A percentile compares a stretch with the other conserved stretches of the same genome.
These are phyloP conservation scores for Tachuris rubrigastra DNA, from an alignment of 2,113 vertebrate species.

Conservation along the genomic window DNA sequence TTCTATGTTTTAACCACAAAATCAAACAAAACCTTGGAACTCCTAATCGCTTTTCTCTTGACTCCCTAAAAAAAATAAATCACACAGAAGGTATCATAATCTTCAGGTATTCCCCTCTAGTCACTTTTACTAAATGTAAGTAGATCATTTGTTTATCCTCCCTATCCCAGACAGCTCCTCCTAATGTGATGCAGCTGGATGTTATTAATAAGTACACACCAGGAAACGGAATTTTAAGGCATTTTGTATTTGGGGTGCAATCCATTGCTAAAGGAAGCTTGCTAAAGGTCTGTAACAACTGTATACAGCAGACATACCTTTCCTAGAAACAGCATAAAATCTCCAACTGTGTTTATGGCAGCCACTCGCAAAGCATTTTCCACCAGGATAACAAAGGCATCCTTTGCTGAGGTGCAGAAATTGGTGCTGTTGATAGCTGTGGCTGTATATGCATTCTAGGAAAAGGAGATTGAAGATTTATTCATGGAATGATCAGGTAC, in stretches of 20 bases:
- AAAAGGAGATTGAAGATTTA: slow-evolving; percentile 14
- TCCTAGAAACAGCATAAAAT: slow-evolving; percentile 96
- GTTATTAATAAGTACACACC: not conserved
- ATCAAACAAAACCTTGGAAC: not conserved
- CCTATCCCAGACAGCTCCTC: not conserved
- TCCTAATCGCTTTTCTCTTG: not conserved
- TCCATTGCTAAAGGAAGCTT: not conserved
- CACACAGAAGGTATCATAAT: not conserved
- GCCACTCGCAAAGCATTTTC: slow-evolving; percentile 96
- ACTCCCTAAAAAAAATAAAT: not conserved
- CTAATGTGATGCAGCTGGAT: not conserved
- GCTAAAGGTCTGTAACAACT: not conserved
- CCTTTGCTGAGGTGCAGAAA: slow-evolving; percentile 97
- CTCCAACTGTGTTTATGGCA: slow-evolving; percentile 94
- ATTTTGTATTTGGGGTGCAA: not conserved
- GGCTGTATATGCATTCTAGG: slow-evolving; percentile 95
- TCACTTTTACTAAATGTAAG: not conserved
- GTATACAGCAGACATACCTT: slow-evolving; percentile 79
- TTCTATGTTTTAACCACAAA: not conserved
- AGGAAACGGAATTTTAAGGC: not conserved
- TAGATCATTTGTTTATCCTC: not conserved
- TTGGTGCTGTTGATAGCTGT: slow-evolving; percentile 99
- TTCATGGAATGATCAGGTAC: not conserved
- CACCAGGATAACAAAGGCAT: slow-evolving; percentile 95
- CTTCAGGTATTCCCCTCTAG: not conserved